These are phyloP conservation scores for Drosophila willistoni DNA, from an alignment of 1,140 invertebrate species.

Conservation along the genomic window DNA sequence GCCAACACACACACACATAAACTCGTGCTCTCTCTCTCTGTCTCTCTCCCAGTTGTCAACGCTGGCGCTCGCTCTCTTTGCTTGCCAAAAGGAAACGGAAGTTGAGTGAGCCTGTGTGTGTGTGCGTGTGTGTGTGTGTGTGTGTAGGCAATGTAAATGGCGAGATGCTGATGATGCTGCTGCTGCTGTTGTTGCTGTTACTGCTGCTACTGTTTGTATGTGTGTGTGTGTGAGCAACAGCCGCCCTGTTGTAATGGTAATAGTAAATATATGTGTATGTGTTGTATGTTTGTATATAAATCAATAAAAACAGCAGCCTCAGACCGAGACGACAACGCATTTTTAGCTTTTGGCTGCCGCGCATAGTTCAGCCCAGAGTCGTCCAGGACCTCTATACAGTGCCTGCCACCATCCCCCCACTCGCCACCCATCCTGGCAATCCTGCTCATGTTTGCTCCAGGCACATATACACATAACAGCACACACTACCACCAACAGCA, in stretches of 20 bases:
- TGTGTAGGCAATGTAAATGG: constrained; percentile 42
- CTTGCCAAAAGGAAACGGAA: constrained; percentile 69
- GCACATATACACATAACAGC: constrained; percentile 59
- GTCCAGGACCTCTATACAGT: constrained; percentile 45
- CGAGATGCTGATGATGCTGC: constrained; percentile 40
- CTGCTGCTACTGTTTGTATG: not conserved
- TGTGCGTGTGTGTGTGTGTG: constrained; percentile 16
- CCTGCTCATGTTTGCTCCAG: constrained; percentile 38
- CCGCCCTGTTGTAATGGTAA: constrained; percentile 55
- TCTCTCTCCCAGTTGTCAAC: constrained; percentile 4
- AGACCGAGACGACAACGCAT: constrained; percentile 38
- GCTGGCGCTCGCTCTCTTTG: constrained; percentile 34
- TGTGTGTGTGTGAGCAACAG: constrained; percentile 59
- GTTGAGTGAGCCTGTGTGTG: constrained; percentile 43
- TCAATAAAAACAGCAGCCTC: constrained; percentile 75
- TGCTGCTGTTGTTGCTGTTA: not conserved
- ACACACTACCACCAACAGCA: constrained; percentile 10
- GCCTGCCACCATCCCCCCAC: constrained; percentile 37
- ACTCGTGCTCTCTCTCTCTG: constrained; percentile 14
- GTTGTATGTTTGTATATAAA: constrained; percentile 62
- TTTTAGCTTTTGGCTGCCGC: constrained; percentile 48
- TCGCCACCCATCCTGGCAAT: too few relatives aligned
- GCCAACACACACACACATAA: constrained; percentile 6
- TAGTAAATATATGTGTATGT: constrained; percentile 3
- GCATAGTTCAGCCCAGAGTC: constrained; percentile 29